Base-by-base conservation (phyloP, 2,888 invertebrate species). In the Ypsolopha sequella region DNA sequence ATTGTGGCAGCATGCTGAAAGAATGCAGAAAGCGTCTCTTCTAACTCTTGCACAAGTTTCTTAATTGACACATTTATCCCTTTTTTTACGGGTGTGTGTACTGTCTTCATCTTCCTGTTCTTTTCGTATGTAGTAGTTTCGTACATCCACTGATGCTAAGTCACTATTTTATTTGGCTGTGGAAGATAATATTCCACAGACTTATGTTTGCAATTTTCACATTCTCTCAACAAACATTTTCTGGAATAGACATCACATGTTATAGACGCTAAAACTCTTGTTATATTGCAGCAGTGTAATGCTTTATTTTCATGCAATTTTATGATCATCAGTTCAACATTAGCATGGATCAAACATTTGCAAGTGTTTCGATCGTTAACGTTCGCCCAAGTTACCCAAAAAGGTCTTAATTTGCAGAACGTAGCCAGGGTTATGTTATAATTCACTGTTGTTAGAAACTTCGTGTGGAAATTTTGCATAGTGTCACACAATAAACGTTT, bases 31-130 rank as follows among this genome's bases (percentile, higher is more conserved):
- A 55, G 46, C 34, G 39, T 43, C 11, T 51, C 43, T 52, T 52
- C 50, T 44, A 53, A 44, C 53, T 58, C 58, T 56, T 58, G n/a
- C n/a, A n/a, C n/a, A n/a, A n/a, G n/a, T 58, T 48, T 55, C 54
- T 10, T 38, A 38, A 38, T n/a, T 4, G n/a, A 38, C 38, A n/a
- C 8, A 8, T 10, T 38, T n/a, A n/a, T 38, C 38, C 38, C n/a
- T n/a, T n/a, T n/a, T n/a, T 4, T 38, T 14, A 57, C 50, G 38
- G 58, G 57, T 58, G 56, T 60, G 43, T 58, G 48, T 45, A 57
- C 55, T 55, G 53, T 54, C 53, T 56, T 58, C 48, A 48, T 55
- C 52, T 60, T 55, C 54, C 55, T 55, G 50, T 56, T n/a, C n/a
- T n/a, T n/a, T n/a, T n/a, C n/a, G n/a, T n/a, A n/a, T n/a, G n/a